These are phyloP conservation scores for Hiodon tergisus DNA, from an alignment of 2,113 vertebrate genomes.

Conservation along the genomic window DNA sequence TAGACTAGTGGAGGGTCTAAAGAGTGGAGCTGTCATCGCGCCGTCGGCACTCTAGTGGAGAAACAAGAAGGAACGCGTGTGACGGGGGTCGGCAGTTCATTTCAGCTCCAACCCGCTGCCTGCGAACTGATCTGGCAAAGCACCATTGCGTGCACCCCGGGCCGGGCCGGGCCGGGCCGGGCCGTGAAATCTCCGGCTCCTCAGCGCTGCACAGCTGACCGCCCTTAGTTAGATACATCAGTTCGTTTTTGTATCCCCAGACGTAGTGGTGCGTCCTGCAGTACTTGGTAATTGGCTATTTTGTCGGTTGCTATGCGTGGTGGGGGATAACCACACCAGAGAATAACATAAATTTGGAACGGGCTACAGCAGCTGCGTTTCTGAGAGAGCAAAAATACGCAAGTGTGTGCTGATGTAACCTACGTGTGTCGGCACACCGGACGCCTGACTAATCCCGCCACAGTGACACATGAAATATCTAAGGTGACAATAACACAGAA, in stretches of 20 bases:
- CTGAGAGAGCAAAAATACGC: slow-evolving; percentile 25
- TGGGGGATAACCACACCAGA: slow-evolving; percentile 34
- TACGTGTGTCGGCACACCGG: no score
- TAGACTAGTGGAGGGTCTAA: slow-evolving; percentile 40
- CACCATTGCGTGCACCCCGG: not conserved
- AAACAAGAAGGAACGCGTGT: slow-evolving; percentile 11
- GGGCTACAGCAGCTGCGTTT: slow-evolving; percentile 25
- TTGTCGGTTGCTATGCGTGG: slow-evolving; percentile 34
- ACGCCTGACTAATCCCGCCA: no score
- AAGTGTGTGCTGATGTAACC: not conserved
- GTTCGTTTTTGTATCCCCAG: slow-evolving; percentile 32
- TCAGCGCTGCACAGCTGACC: not conserved
- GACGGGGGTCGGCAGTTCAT: not conserved
- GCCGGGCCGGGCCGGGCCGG: not conserved
- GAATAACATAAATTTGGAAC: slow-evolving; percentile 41
- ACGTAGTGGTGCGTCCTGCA: slow-evolving; percentile 40
- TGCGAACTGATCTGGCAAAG: not conserved
- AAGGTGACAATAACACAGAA: slow-evolving; percentile 18
- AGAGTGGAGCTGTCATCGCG: slow-evolving; percentile 57
- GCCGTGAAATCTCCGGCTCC: not conserved
- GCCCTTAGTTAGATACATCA: slow-evolving; percentile 34
- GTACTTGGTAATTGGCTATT: slow-evolving; percentile 34
- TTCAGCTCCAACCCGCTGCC: not conserved
- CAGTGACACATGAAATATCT: slow-evolving; percentile 22
- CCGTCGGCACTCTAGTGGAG: slow-evolving; percentile 38